phyloP scores from a whole-genome alignment of 1,140 invertebrate species.

The Conopomorpha cramerella region DNA sequence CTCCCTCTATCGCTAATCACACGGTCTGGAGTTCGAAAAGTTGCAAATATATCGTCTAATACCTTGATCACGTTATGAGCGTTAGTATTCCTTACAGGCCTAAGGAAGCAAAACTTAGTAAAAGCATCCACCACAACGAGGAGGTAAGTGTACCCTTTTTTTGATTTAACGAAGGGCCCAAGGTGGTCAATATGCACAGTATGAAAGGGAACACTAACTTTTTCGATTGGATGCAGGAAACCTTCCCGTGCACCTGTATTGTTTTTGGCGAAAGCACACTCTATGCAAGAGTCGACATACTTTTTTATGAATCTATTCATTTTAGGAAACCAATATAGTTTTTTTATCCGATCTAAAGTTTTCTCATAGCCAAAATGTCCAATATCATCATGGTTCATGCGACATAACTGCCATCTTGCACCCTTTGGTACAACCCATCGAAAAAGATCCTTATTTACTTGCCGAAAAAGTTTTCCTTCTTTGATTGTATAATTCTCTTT shows the following conservation, averaged over 20 bases:
- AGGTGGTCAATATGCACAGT: conserved; percentile 3
- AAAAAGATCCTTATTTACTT: neutral
- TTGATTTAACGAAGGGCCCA: conserved; percentile 1
- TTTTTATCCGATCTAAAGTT: conserved; percentile 1
- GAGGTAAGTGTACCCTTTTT: neutral
- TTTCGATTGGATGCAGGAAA: neutral
- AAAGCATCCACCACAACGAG: conserved; percentile 2
- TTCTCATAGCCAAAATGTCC: conserved; percentile 2
- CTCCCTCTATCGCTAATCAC: neutral
- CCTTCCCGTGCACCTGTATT: neutral
- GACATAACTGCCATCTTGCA: conserved; percentile 3
- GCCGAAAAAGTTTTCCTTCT: conserved; percentile 3
- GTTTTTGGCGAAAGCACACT: conserved; percentile 2
- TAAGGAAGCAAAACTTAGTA: conserved; percentile 1
- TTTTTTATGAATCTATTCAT: neutral
- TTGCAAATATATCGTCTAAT: neutral
- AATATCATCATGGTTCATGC: neutral
- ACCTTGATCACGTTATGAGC: neutral
- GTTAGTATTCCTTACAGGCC: neutral
- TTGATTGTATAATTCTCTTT: conserved; percentile 8
- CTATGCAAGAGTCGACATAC: neutral
- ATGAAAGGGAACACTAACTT: conserved; percentile 1
- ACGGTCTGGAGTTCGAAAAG: neutral
- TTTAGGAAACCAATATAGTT: conserved; percentile 1
- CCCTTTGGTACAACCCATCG: conserved; percentile 2